These are phyloP conservation scores for Pristionchus exspectatus DNA, from an alignment of 2,888 invertebrate species.

Conservation along the genomic window DNA sequence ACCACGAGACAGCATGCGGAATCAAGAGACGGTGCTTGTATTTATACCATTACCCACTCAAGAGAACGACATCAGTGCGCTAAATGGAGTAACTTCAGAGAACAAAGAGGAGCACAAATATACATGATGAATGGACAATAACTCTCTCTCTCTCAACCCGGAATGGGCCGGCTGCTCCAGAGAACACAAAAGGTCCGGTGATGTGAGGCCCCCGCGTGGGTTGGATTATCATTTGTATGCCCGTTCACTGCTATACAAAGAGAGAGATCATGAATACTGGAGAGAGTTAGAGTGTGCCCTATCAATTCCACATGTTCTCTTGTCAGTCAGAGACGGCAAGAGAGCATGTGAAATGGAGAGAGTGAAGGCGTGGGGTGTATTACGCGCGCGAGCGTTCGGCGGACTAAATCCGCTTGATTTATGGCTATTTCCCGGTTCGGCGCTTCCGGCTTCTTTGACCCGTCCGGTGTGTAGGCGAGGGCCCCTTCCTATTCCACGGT, in stretches of 20 bases:
- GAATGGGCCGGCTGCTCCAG: background rate
- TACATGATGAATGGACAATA: background rate
- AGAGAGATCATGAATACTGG: too few species aligned
- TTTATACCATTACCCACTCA: background rate
- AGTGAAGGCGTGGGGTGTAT: background rate
- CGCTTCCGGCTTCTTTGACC: background rate
- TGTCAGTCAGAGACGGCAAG: background rate
- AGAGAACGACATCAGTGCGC: background rate
- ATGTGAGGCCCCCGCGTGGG: too few species aligned
- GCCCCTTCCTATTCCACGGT: background rate
- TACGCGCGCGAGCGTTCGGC: background rate
- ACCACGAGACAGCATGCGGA: too few species aligned
- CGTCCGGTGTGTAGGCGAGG: background rate
- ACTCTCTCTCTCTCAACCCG: background rate
- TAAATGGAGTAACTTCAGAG: background rate
- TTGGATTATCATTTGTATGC: too few species aligned
- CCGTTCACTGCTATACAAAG: too few species aligned
- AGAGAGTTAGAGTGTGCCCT: too few species aligned
- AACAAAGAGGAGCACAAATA: background rate
- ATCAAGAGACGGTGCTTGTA: background rate
- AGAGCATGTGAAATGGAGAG: background rate
- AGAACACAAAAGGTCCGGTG: background rate
- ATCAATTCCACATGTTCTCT: background rate
- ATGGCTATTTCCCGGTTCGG: constrained; percentile 2
- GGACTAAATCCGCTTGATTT: background rate